Conservation (phyloP, 2,888 invertebrate species). For the Calameuta idolon region DNA sequence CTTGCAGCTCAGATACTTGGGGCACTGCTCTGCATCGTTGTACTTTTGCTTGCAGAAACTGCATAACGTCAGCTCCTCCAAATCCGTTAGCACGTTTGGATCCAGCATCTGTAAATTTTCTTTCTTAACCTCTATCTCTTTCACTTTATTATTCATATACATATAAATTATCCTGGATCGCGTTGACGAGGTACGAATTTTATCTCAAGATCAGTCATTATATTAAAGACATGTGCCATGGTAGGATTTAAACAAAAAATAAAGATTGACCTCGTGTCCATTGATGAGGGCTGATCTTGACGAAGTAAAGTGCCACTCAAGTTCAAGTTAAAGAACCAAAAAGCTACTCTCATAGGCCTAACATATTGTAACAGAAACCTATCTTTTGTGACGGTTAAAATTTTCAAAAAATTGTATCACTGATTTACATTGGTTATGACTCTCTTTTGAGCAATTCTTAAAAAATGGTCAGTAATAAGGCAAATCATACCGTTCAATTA, state of each 20-base stretch:
- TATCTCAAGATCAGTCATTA: neutral
- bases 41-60: slow-evolving; percentile 81
- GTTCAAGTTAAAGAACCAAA: neutral
- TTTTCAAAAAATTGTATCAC: neutral
- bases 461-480: neutral
- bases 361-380: neutral
- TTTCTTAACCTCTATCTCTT: neutral
- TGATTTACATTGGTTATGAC: neutral
- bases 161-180: neutral
- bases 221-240: neutral
- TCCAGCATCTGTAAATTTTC: slow-evolving; percentile 69
- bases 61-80: slow-evolving; percentile 81
- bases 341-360: neutral
- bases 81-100: slow-evolving; percentile 74
- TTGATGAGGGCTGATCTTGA: neutral
- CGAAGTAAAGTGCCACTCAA: neutral
- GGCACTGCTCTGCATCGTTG: slow-evolving; percentile 79
- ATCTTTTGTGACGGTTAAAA: neutral
- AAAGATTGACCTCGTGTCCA: neutral
- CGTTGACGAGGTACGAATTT: too few relatives aligned
- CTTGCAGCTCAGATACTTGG: slow-evolving; percentile 80
- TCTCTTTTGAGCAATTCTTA: neutral
- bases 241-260: neutral
- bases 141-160: neutral
- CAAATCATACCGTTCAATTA: neutral